Base-by-base conservation (phyloP, 2,888 invertebrate genomes). In the Polydrusus cervinus region DNA sequence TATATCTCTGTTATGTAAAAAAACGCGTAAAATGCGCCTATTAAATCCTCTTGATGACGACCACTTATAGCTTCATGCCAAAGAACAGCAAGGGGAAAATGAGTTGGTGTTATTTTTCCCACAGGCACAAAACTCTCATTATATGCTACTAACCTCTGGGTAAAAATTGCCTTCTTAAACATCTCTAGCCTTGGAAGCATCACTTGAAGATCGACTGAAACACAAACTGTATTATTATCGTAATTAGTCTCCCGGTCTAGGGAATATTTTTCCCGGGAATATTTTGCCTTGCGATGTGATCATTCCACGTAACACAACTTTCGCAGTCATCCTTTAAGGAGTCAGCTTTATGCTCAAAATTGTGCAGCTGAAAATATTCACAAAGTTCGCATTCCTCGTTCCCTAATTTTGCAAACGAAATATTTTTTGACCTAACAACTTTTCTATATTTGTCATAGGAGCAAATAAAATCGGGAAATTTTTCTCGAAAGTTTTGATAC, bases 61-160 rank as follows among this genome's bases (percentile, higher is more conserved):
- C 70, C 66, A 47, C 69, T 57, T n/a, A 79, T 30, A 20, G 61
- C 75, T 47, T 78, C 76, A 62, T 79, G 69, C 76, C 79, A 78
- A 14, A 79, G n/a, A 20, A 79, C 45, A 13, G 73, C 75, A 64
- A 77, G 57, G n/a, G 68, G 71, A 38, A 20, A n/a, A n/a, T n/a
- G 51, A 20, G 14, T 1, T 13, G 9, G 16, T 65, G 43, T 49
- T 47, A 57, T 62, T 45, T 64, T 70, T 43, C 76, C 74, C n/a
- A 75, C 49, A 5, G 78, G 78, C n/a, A 76, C 78, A 55, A 78
- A 78, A 67, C 73, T 73, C 74, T 75, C 75, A 34, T 75, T 77
- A 14, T 51, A 77, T 18, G 43, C 65, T 5, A 40, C 65, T 2
- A 75, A 18, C 47, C 75, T 8, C 13, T 38, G 20, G 7, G 53